Conservation (phyloP, 2,888 invertebrate species). For the Mimumesa dahlbomi region DNA sequence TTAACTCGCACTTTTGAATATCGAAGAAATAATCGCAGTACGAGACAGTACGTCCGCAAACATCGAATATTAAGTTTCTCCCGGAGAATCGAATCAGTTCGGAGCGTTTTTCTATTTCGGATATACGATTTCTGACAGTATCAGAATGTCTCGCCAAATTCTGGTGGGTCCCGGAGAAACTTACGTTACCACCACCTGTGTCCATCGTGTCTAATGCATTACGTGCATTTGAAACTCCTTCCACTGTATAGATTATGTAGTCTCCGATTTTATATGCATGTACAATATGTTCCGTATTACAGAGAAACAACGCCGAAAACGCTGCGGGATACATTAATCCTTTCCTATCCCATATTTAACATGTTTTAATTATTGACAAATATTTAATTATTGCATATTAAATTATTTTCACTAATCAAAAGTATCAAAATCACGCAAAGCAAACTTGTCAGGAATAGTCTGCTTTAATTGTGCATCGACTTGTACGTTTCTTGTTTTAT, state of each 20-base stretch:
- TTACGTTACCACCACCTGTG: conserved; percentile 14
- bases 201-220: conserved; percentile 20
- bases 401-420: too few species aligned
- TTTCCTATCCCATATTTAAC: too few species aligned
- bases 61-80: conserved; percentile 8
- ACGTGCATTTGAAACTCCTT: conserved; percentile 35
- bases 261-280: conserved; percentile 34
- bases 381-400: too few species aligned
- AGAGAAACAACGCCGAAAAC: background rate
- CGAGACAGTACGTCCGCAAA: background rate
- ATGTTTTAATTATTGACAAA: too few species aligned
- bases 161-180: conserved; percentile 5
- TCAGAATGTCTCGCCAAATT: background rate
- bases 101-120: background rate
- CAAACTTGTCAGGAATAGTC: background rate
- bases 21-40: conserved; percentile 5
- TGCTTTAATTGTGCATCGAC: background rate
- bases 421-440: conserved; percentile 2
- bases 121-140: conserved; percentile 4
- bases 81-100: background rate
- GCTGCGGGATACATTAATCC: background rate
- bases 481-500: too few species aligned
- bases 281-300: conserved; percentile 20
- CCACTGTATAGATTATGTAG: conserved; percentile 33
- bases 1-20: conserved; percentile 2